Base-by-base conservation (phyloP, 2,888 invertebrate genomes). In the Spodoptera littoralis region DNA sequence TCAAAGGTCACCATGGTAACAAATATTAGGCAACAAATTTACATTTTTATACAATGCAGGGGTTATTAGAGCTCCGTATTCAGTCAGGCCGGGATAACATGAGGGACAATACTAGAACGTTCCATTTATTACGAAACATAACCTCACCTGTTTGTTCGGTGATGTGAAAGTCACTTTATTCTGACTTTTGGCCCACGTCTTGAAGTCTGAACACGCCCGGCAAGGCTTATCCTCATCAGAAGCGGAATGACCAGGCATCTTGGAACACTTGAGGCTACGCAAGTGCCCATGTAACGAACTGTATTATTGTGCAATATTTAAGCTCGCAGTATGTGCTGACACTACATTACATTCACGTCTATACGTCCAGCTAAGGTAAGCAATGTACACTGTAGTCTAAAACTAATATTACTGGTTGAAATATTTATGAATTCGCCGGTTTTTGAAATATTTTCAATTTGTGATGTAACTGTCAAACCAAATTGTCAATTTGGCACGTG, bases 191-290 rank as follows among this genome's bases (percentile, higher is more conserved):
- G 96, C 95, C 97, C 97, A 97, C 6, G 96, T 95, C 84, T 96
- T 96, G 78, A 97, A 97, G 86, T 97, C 97, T 11, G 96, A 96
- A 83, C 97, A 97, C 0, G 96, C 96, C 77, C 97, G 95, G 78
- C 97, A 97, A 30, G 96, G 96, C 70, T 93, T 93, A 45, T 94
- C 94, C 65, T 94, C 93, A n/a, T 93, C 93, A 12, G 91, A 90
- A 59, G 81, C 70, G 55, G 83, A 84, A 76, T 90, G 89, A 51
- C 87, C 79, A 66, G 92, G 88, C 93, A 94, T 94, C 70, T 76
- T 84, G 71, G 65, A 56, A 70, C 47, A 66, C 58, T 52, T 45
- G 57, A 44, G 63, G 53, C 59, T 71, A 46, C 70, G 63, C 65
- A 71, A 70, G 61, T 65, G 68, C 76, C 76, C 82, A 82, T 81